Conservation (phyloP, 2,113 vertebrate species). For the Lophochroa leadbeateri region DNA sequence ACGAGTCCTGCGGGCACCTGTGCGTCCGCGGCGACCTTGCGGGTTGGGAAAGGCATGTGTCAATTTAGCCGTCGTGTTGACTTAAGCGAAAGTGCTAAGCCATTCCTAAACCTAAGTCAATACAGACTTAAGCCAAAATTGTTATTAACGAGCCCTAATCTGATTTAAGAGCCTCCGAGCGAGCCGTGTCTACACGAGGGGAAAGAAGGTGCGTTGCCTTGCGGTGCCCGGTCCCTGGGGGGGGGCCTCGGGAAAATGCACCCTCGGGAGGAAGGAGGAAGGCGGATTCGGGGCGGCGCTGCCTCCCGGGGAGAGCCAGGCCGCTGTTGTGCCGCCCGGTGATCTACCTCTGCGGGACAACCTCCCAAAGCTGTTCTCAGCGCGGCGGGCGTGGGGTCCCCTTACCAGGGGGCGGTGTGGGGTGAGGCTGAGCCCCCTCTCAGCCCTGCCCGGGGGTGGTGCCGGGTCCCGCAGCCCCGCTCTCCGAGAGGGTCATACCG, state of each 20-base stretch:
- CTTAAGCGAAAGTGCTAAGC: slow-evolving; percentile 62
- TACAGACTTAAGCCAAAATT: slow-evolving; percentile 67
- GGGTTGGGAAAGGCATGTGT: slow-evolving; percentile 15
- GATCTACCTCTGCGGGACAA: background rate
- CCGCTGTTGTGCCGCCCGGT: background rate
- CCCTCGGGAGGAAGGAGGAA: background rate
- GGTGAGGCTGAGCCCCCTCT: background rate
- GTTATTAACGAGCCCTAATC: slow-evolving; percentile 62
- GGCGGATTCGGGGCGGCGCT: too few species aligned
- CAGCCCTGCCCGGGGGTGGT: background rate
- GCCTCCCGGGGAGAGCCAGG: background rate
- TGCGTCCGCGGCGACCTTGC: background rate
- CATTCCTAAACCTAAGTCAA: slow-evolving; percentile 68
- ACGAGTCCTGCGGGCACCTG: background rate
- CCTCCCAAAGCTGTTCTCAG: background rate
- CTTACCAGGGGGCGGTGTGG: background rate
- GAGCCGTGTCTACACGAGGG: background rate
- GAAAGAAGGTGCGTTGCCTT: background rate
- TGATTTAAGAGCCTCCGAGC: slow-evolving; percentile 43
- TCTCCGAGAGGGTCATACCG: background rate
- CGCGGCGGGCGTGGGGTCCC: background rate
- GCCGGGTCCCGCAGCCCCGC: background rate
- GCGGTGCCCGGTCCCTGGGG: background rate
- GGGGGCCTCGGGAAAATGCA: background rate
- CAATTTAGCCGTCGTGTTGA: slow-evolving; percentile 50